Base-by-base conservation (phyloP, 1,140 invertebrate species). In the Halyomorpha halys region DNA sequence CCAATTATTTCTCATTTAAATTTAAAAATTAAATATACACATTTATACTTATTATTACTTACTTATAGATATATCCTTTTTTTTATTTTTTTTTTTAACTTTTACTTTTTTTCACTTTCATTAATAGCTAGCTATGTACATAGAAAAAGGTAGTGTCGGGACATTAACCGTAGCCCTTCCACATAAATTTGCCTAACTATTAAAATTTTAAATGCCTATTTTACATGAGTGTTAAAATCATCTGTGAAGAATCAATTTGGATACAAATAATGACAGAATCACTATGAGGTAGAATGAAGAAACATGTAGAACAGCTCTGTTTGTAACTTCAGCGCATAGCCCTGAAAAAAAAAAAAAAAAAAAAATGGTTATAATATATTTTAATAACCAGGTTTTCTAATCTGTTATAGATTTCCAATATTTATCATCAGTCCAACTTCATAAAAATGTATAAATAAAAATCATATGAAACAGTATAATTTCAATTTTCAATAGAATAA, bases 181-280 rank as follows among this genome's bases (percentile, higher is more conserved):
- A 21, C 47, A 49, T 30, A 25, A 56, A 56, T 56, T 56, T 56
- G 53, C 53, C 53, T 56, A 56, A 23, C 53, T 56, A 56, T 23
- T 21, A 23, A 23, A 56, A 56, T 56, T 39, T 56, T 56, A 56
- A 56, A 56, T 56, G 53, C 53, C 53, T 56, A 56, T 23, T 23
- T 16, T 56, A 23, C 23, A 23, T 23, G 15, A 21, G 53, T 25
- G 53, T 56, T 56, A 56, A 56, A 56, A 56, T 56, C 53, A 56
- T 56, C 53, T 56, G 53, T 56, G 53, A 56, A 56, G 23, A 56
- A 56, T 23, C 18, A 21, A 16, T 11, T 56, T 4, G 3, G 53
- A 23, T 19, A 56, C 23, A 23, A 56, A 16, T 21, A 56, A 23
- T 11, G 19, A 25, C 4, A 56, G 23, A 56, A 56, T 25, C 23